Conservation (phyloP, 1,140 invertebrate genomes). For the Coenobita brevimanus region DNA sequence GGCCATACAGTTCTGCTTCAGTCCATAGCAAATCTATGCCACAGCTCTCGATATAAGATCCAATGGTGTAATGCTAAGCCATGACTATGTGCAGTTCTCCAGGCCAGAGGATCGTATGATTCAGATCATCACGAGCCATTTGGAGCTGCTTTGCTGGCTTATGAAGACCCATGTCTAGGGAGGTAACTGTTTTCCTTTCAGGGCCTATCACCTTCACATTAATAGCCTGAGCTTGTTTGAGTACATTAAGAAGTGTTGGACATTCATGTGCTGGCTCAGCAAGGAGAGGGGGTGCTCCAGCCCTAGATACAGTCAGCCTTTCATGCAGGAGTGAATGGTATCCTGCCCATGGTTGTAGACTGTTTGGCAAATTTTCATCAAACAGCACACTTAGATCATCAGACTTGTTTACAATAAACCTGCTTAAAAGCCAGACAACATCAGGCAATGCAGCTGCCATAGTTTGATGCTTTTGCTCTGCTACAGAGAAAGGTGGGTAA, state of each 20-base stretch:
- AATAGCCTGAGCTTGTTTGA: background rate
- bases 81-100: slow-evolving; percentile 7
- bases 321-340: too few species aligned
- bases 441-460: too few species aligned
- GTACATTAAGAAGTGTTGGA: background rate
- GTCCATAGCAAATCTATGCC: background rate
- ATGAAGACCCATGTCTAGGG: background rate
- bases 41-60: background rate
- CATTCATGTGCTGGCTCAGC: too few species aligned
- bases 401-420: too few species aligned
- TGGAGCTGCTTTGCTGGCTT: slow-evolving; percentile 22
- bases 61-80: background rate
- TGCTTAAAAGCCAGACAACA: too few species aligned
- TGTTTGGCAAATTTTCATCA: too few species aligned
- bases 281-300: too few species aligned
- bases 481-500: too few species aligned
- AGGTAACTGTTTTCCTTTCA: background rate
- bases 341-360: too few species aligned
- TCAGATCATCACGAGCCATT: background rate
- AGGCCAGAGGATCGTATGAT: background rate
- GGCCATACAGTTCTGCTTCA: background rate
- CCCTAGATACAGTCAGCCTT: too few species aligned
- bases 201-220: background rate
- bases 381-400: too few species aligned
- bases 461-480: too few species aligned